Conservation (phyloP, 2,888 invertebrate species). For the Hartigia nigra region DNA sequence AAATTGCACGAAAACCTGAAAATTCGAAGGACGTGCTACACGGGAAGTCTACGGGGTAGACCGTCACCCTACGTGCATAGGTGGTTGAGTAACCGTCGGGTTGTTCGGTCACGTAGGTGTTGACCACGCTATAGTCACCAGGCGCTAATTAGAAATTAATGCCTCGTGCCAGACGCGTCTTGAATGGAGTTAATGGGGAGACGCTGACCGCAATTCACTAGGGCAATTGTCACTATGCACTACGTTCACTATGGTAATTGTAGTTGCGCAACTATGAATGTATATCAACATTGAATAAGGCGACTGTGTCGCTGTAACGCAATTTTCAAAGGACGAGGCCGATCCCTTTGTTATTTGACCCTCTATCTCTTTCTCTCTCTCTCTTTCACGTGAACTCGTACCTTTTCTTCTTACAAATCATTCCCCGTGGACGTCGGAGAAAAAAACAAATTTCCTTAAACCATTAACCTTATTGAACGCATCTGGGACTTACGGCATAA, state of each 20-base stretch:
- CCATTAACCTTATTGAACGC: not conserved
- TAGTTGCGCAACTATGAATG: not conserved
- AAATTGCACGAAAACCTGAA: slow-evolving; percentile 13
- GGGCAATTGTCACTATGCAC: slow-evolving; percentile 22
- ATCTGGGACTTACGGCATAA: not conserved
- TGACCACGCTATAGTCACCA: slow-evolving; percentile 40
- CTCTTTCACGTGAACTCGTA: not conserved
- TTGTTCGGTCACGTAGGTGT: slow-evolving; percentile 38
- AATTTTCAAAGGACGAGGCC: not conserved
- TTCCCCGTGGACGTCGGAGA: not conserved
- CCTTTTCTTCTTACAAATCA: not conserved
- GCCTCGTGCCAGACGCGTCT: slow-evolving; percentile 39
- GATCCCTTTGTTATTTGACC: not conserved
- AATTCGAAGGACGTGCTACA: slow-evolving; percentile 10
- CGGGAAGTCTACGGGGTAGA: not conserved
- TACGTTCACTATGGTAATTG: not conserved
- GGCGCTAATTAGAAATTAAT: slow-evolving; percentile 60
- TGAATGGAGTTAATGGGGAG: slow-evolving; percentile 52
- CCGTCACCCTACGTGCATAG: slow-evolving; percentile 10
- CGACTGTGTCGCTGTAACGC: not conserved
- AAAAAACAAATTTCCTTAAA: not conserved
- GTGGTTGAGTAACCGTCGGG: slow-evolving; percentile 25
- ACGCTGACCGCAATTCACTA: slow-evolving; percentile 33
- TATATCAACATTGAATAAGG: not conserved
- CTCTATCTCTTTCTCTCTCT: not conserved